Conservation (phyloP, 2,888 invertebrate species). For the Eurois occulta region DNA sequence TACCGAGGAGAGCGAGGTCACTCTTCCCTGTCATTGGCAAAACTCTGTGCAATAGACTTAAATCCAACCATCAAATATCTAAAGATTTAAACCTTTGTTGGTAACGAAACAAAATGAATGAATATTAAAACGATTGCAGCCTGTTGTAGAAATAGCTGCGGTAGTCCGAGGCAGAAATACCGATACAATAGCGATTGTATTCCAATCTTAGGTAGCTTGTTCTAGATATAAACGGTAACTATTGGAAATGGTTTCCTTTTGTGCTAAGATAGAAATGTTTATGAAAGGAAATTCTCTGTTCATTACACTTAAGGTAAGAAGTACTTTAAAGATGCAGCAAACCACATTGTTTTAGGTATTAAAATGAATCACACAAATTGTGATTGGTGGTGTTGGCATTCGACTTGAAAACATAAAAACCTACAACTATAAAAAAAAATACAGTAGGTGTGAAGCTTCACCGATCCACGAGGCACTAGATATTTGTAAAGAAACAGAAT, state of each 20-base stretch:
- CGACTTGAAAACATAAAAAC: neutral
- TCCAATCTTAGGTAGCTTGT: conserved; percentile 26
- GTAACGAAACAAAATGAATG: conserved; percentile 18
- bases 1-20: no score
- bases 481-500: neutral
- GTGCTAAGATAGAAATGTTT: neutral
- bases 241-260: conserved; percentile 25
- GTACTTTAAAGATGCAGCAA: neutral
- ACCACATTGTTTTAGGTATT: neutral
- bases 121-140: conserved; percentile 23
- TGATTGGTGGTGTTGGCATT: neutral
- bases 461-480: no score
- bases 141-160: conserved; percentile 3
- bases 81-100: no score
- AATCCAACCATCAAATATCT: no score
- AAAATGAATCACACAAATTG: neutral
- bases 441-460: neutral
- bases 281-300: neutral
- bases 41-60: no score
- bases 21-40: no score
- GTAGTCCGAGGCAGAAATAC: neutral
- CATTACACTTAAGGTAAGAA: neutral
- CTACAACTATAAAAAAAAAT: neutral
- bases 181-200: conserved; percentile 19
- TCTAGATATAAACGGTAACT: conserved; percentile 31